Evolutionary conservation across 2,113 vertebrate genomes (phyloP), one percentile per base, ranked within the genome.

Genomic region (Onychostruthus taczanowskii): DNA sequence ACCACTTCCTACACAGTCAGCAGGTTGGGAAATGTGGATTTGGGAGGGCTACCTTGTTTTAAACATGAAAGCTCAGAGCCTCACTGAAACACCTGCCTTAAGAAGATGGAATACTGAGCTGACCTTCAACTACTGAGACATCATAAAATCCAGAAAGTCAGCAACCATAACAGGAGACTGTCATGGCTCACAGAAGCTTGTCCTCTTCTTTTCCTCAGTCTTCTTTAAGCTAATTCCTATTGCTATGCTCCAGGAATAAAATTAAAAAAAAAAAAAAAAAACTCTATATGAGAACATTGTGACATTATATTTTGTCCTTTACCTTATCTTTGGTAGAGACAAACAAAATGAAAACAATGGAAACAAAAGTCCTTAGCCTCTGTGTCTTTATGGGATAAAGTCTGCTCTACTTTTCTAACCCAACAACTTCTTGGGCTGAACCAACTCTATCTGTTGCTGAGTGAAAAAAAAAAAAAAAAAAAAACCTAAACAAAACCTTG

Each of bases 11-110:
- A 70, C 59, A 80, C 16, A 84, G 58, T 5, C 47, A 58, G 59
- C 13, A 66, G 22, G 37, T 64, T 43, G 3, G 28, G 33, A 86
- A 90, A 58, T 39, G 16, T 37, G 50, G 43, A 74, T 77, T 81
- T 94, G n/a, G 53, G n/a, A 88, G 35, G 47, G n/a, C 39, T 87
- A 47, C 23, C 62, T 75, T 76, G 16, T 83, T 94, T 90, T 50
- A 66, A 91, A 39, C 31, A 37, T 9, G 21, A 69, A 91, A 92
- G 50, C 53, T 87, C 58, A 61, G 21, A 81, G 33, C 6, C 35
- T 79, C 12, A 44, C 33, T 68, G 79, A 63, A 94, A 75, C 9
- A 67, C 15, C 10, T 78, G 26, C 50, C 58, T 63, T 67, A 78
- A 74, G 44, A 92, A 31, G 66, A 64, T 5, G 27, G 53, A 75